These are phyloP conservation scores for Pterobdella sp. DNA, from an alignment of 2,888 invertebrate species.

Conservation along the genomic window DNA sequence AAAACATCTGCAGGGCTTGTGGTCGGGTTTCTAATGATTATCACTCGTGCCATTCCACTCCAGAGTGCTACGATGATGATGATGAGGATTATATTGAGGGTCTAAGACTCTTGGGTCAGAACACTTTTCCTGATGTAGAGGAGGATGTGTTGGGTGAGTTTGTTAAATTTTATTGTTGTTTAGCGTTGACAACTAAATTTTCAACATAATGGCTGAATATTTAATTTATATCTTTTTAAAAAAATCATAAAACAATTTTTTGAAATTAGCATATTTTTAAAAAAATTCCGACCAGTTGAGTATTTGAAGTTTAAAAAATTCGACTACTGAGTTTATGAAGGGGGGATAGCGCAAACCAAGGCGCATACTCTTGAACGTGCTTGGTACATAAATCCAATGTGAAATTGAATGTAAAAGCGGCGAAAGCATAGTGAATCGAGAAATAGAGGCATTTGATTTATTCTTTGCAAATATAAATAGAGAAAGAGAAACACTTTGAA, in stretches of 20 bases:
- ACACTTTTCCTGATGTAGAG: not conserved
- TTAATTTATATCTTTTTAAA: no score
- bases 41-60: slow-evolving; percentile 8
- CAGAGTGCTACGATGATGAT: slow-evolving; percentile 17
- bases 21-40: not conserved
- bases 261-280: no score
- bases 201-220: no score
- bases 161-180: not conserved
- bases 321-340: no score
- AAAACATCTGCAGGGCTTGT: not conserved
- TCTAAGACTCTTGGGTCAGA: not conserved
- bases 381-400: no score
- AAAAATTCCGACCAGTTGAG: no score
- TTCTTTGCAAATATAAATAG: slow-evolving; percentile 9
- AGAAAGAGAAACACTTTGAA: not conserved
- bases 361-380: no score
- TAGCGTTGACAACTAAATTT: no score
- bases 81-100: slow-evolving; percentile 8
- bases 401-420: no score
- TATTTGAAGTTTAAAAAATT: no score
- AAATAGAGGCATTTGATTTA: not conserved
- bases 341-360: no score
- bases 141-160: not conserved
- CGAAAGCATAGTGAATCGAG: not conserved
- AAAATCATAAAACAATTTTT: no score